Conservation (phyloP, 2,888 invertebrate genomes). For the Pinctada fucata region DNA sequence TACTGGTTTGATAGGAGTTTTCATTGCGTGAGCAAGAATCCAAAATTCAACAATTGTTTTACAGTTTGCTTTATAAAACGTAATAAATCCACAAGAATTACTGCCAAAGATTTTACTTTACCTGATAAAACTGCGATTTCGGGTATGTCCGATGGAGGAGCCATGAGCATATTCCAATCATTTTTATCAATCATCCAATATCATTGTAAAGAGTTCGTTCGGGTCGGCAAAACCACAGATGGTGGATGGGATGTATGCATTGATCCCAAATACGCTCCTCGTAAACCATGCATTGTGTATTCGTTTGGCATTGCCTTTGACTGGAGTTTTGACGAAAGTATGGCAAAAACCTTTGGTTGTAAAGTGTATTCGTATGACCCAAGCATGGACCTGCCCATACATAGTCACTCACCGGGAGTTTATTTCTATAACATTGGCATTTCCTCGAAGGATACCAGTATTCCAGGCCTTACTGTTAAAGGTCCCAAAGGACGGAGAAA, state of each 20-base stretch:
- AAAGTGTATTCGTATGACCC: conserved; percentile 5
- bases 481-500: not conserved
- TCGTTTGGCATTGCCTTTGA: not conserved
- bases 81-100: not conserved
- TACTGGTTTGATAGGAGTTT: not conserved
- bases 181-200: not conserved
- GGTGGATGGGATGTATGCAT: conserved; percentile 3
- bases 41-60: not conserved
- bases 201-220: not conserved
- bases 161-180: not conserved
- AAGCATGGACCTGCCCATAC: not conserved
- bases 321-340: not conserved
- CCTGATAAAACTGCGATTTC: not conserved
- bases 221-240: not conserved
- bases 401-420: not conserved
- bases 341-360: not conserved
- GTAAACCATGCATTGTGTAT: not conserved
- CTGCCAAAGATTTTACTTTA: not conserved
- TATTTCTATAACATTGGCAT: not conserved
- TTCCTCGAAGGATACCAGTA: not conserved
- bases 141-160: not conserved
- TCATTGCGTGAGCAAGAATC: not conserved
- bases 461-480: not conserved
- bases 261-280: not conserved
- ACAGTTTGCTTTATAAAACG: not conserved